Evolutionary conservation across 2,113 vertebrate genomes (phyloP), one percentile per base, ranked within the genome.

Genomic region (Calidris pugnax): DNA sequence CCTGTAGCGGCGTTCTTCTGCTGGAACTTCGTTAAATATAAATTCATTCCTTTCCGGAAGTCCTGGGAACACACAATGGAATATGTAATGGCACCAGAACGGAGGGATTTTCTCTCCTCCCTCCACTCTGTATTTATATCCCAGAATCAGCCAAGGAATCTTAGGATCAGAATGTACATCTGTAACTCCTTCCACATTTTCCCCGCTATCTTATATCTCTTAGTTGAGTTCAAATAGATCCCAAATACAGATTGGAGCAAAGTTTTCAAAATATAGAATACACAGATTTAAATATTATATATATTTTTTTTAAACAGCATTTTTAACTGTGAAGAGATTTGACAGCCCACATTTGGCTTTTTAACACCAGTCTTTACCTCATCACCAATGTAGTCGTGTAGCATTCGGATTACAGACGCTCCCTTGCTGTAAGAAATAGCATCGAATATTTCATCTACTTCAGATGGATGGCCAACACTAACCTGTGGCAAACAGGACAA

Each of bases 381-480:
- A 85, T 99, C 99, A 48, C 99, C 99, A 35, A 99, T 99, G 98
- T 99, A 99, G 98, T 99, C 98, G 83, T 99, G 99, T 62, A 99
- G 97, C 99, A 99, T 99, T 77, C 99, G 98, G 97, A 99, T 99
- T 57, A 99, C 99, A 55, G 99, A 99, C 2, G 99, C 99, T 91
- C 99, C 99, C 98, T 99, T 99, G 98, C 99, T 99, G 96, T 99
- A 99, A 24, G 99, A 99, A 98, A 99, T 99, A 81, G 99, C 99
- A 88, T 99, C 99, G 77, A 99, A 99, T 73, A 99, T 99, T 97
- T 99, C 99, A 93, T 99, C 99, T 32, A 99, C 99, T 97, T 99
- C 99, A 5, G 99, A 99, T 5, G 99, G 99, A 66, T 99, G 99
- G 86, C 99, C 99, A 79, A 99, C 99, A 64, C 98, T 99, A 91